Conservation (phyloP, 2,797 vertebrate species). For the Trachurus trachurus region DNA sequence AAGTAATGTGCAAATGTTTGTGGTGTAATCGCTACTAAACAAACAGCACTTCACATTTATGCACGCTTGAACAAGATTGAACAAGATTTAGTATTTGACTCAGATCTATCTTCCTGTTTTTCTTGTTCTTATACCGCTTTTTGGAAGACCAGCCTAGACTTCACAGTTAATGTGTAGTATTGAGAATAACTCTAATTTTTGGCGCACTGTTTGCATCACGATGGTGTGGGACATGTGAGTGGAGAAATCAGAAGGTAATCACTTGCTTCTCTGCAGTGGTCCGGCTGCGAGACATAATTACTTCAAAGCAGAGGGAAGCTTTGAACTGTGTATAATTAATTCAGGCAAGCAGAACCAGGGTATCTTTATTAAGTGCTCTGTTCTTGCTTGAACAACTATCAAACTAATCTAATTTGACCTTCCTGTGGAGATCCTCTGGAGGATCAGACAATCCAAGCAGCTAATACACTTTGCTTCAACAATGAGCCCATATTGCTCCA, state of each 20-base stretch:
- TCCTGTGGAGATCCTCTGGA: constrained; percentile 52
- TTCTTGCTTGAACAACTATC: constrained; percentile 69
- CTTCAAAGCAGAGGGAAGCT: constrained; percentile 64
- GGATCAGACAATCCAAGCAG: constrained; percentile 64
- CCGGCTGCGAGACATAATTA: constrained; percentile 62
- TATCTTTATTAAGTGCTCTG: constrained; percentile 70
- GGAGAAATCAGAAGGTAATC: constrained; percentile 52
- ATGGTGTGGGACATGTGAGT: constrained; percentile 14
- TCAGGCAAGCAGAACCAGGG: constrained; percentile 63
- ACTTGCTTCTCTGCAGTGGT: constrained; percentile 47
- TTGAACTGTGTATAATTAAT: constrained; percentile 75
- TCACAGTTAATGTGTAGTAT: not conserved
- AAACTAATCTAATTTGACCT: constrained; percentile 74
- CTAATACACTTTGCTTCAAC: constrained; percentile 62
- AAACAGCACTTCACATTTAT: not conserved
- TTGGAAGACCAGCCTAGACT: not conserved
- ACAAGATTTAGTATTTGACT: not conserved
- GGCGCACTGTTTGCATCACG: constrained; percentile 4
- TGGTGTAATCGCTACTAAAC: not conserved
- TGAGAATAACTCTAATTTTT: constrained; percentile 28
- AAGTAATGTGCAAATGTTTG: not conserved
- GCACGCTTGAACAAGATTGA: constrained; percentile 5
- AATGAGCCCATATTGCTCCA: constrained; percentile 25
- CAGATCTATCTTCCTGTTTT: not conserved
- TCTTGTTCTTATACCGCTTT: constrained; percentile 2